Percentiles rank a stretch among this genome's conserved stretches.
phyloP scores from a whole-genome alignment of 2,113 vertebrate species.

The Nothocercus julius region DNA sequence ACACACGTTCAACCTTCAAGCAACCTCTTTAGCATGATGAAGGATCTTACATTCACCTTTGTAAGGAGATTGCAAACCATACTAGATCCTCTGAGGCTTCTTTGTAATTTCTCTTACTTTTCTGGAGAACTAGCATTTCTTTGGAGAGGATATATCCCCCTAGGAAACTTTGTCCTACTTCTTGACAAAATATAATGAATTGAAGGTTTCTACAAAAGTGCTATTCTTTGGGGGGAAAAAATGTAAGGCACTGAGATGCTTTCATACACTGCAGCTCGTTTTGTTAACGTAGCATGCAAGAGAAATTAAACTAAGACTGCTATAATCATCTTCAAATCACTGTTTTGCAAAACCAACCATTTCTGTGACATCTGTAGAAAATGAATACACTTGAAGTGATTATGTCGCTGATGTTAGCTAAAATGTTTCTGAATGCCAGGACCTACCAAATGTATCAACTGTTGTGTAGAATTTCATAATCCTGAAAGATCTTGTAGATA shows the following conservation, averaged over 20 bases:
- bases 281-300: neutral
- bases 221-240: neutral
- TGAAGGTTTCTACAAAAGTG: neutral
- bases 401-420: neutral
- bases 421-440: neutral
- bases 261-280: neutral
- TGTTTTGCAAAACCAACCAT: neutral
- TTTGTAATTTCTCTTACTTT: neutral
- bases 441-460: neutral
- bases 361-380: neutral
- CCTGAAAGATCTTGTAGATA: neutral
- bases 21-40: neutral
- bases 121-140: neutral
- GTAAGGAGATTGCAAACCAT: neutral
- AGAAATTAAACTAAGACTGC: neutral
- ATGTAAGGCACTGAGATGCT: neutral
- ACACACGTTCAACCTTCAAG: neutral
- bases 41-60: neutral
- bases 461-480: neutral
- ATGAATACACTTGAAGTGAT: neutral
- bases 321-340: neutral
- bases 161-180: conserved; percentile 9
- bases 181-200: neutral
- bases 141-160: neutral
- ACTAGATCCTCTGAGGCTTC: neutral